Evolutionary conservation across 2,113 vertebrate species (phyloP), one percentile per base, ranked within the genome.

Genomic region (Microtus richardsoni): DNA sequence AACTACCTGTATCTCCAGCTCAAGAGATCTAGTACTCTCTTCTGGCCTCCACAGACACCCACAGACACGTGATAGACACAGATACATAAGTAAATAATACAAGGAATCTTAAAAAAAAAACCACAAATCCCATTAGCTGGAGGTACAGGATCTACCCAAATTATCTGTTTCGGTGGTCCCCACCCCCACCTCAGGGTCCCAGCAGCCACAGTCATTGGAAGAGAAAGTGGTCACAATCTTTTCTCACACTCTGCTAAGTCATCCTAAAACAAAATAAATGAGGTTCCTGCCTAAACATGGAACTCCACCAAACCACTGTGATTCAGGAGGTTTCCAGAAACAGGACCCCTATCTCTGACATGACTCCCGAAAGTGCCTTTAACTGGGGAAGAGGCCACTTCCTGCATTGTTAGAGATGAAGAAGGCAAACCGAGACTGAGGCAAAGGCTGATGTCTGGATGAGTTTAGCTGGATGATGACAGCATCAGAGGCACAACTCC

Each of bases 241-340:
- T 80, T 41, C 36, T 94, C 26, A 9, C 1, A 2, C 0, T 14
- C 14, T 11, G 47, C 17, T 78, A 83, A 74, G 70, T 77, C 58
- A 36, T 52, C 41, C 24, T 88, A 92, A 93, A 21, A 82, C 87
- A 78, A 83, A 86, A 44, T 95, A 83, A 91, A 94, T 83, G 41
- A 91, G 39, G 66, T 78, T 77, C 33, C 39, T 0, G 0, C 44
- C 71, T 44, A 75, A 13, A 84, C 22, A 6, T 13, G 47, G 68
- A 92, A 28, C 39, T 54, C 73, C 74, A 79, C 8, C 79, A 79
- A 82, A 21, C 24, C 71, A 10, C 39, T 9, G 39, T 16, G 33
- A 90, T 74, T 77, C 22, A 22, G 24, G 17, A 14, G 47, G 62
- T 52, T 83, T 54, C 89, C 58, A 60, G 62, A 92, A 91, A 54